Base-by-base conservation (phyloP, 1,140 invertebrate genomes). In the Neodiprion lecontei region DNA sequence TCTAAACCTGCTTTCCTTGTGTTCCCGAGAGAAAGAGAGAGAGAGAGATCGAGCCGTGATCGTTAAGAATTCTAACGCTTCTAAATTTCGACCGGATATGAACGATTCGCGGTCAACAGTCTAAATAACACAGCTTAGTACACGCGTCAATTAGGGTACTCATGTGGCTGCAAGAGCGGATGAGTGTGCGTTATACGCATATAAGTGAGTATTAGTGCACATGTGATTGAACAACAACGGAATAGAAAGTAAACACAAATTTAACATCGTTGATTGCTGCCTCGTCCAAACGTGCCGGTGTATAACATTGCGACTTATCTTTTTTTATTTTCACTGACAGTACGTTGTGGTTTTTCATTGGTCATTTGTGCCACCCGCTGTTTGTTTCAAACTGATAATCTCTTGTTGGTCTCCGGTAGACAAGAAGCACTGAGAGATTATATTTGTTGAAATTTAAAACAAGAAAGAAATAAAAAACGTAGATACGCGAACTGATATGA, bases 231-330 rank as follows among this genome's bases (percentile, higher is more conserved):
- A 40, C 28, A 61, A 61, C 11, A 61, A 61, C 53, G 53, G 53
- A 61, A 61, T 61, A 61, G 53, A 61, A 61, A 61, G 53, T 17
- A 61, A 61, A 61, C 53, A 61, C n/a, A 17, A 61, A 61, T 61
- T 61, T 17, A 61, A 14, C 53, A 61, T 61, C 11, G 11, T 61
- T 17, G 53, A 61, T 61, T 61, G 53, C 11, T 40, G 28, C 28
- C 28, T 40, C 28, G 28, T 40, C 2, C 28, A 40, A 40, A 40
- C 28, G 11, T 61, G 11, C 53, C n/a, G 53, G 53, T 12, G 53
- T 61, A 61, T 40, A 40, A 40, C 28, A 40, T 40, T 40, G 28
- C 28, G 28, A 9, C 53, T 12, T 61, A 61, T 61, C 5, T 9
- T 14, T 61, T 40, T 40, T 40, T 40, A 40, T 40, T 40, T 40